Percentiles rank a stretch among this genome's conserved stretches.
Evolutionary conservation across 2,113 vertebrate species (phyloP).

Genomic region (Syrrhaptes paradoxus): DNA sequence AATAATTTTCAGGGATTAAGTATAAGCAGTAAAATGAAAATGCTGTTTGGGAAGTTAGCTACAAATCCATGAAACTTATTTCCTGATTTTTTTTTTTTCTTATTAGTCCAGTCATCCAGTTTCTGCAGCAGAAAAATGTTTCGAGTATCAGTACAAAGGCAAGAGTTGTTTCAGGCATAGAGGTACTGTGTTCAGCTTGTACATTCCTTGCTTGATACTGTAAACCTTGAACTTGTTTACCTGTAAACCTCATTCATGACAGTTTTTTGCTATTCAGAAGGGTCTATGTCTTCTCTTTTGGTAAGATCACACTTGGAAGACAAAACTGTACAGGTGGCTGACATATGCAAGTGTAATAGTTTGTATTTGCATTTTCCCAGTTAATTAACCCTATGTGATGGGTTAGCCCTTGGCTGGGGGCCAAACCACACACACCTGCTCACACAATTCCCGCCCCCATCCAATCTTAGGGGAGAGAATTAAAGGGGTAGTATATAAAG

Average conservation of each 20-base stretch:
- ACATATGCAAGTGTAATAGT: background rate
- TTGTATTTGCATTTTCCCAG: background rate
- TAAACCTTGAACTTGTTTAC: background rate
- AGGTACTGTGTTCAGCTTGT: background rate
- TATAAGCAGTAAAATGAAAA: background rate
- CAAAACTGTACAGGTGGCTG: background rate
- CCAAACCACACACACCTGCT: too few species aligned
- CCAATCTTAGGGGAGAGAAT: too few species aligned
- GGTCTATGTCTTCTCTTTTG: background rate
- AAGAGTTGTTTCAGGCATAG: background rate
- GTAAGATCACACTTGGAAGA: background rate
- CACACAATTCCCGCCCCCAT: too few species aligned
- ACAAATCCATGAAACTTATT: background rate
- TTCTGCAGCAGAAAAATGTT: background rate
- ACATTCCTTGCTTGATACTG: background rate
- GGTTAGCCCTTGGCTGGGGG: too few species aligned
- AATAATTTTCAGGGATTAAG: background rate
- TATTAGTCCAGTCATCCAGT: background rate
- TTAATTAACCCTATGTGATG: background rate
- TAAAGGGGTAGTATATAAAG: too few species aligned
- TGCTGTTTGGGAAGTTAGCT: background rate
- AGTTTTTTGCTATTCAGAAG: background rate
- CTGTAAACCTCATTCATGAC: background rate
- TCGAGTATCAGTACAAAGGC: background rate
- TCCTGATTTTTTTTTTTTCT: background rate